These are phyloP conservation scores for Pandemis cinnamomeana DNA, from an alignment of 2,888 invertebrate genomes.

Conservation along the genomic window DNA sequence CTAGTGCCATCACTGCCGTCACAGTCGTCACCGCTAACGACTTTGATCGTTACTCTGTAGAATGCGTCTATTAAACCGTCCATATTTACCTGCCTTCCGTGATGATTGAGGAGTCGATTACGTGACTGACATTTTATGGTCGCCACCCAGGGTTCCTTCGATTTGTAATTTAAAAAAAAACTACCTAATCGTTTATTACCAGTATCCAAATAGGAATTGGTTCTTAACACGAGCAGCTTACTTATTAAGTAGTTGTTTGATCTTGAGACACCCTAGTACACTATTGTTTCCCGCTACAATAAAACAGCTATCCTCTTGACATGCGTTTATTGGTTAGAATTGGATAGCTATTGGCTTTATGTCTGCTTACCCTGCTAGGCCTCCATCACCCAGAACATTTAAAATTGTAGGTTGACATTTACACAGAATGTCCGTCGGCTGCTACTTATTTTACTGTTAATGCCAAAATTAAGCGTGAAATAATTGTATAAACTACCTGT, in stretches of 20 bases:
- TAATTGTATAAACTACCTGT: too few species aligned
- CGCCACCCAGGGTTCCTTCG: slow-evolving; percentile 26
- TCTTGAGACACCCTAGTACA: background rate
- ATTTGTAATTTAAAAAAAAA: background rate
- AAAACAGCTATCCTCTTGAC: too few species aligned
- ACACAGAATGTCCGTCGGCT: too few species aligned
- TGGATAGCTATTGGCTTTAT: too few species aligned
- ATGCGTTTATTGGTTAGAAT: too few species aligned
- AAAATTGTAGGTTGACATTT: too few species aligned
- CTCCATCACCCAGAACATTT: too few species aligned
- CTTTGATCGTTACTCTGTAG: slow-evolving; percentile 9
- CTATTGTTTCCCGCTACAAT: too few species aligned
- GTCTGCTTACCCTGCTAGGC: too few species aligned
- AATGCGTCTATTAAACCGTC: slow-evolving; percentile 22
- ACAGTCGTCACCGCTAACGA: background rate
- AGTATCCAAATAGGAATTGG: background rate
- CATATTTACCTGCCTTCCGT: slow-evolving; percentile 21
- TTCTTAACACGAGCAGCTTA: background rate
- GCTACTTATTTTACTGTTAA: too few species aligned
- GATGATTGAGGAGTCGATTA: slow-evolving; percentile 17
- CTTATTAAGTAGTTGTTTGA: background rate
- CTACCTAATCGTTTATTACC: background rate
- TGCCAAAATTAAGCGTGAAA: too few species aligned
- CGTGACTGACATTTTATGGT: slow-evolving; percentile 14
- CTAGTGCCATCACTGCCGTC: background rate